Conservation (phyloP, 2,797 vertebrate species). For the Sebastiscus albofasciatus region DNA sequence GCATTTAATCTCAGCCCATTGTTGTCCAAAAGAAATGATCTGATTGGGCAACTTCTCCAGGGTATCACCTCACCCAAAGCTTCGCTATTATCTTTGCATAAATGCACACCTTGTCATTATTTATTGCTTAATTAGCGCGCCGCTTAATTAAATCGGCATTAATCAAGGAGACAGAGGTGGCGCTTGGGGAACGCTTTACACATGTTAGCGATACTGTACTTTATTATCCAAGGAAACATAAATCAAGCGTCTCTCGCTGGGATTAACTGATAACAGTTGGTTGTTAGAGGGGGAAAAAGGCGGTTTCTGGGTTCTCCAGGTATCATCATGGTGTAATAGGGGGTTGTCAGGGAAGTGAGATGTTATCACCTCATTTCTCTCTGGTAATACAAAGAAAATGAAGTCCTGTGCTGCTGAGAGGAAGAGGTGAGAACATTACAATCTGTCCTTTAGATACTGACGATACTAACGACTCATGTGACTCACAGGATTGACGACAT, state of each 20-base stretch:
- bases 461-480: not conserved
- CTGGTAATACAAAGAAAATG: not conserved
- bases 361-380: conserved; percentile 15
- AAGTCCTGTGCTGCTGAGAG: not conserved
- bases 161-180: conserved; percentile 84
- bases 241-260: conserved; percentile 71
- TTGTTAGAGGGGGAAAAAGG: conserved; percentile 27
- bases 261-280: conserved; percentile 75
- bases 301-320: not conserved
- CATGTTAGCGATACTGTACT: conserved; percentile 82
- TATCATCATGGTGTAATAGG: not conserved
- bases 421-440: not conserved
- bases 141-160: conserved; percentile 85
- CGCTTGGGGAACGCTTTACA: conserved; percentile 80
- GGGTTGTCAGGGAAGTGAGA: conserved; percentile 3
- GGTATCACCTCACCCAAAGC: conserved; percentile 62
- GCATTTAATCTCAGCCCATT: conserved; percentile 61
- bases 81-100: conserved; percentile 81
- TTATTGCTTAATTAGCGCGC: conserved; percentile 84
- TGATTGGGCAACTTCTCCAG: conserved; percentile 68
- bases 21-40: conserved; percentile 61
- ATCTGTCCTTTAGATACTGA: not conserved
- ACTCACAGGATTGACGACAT: too few relatives aligned
- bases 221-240: conserved; percentile 81
- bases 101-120: conserved; percentile 85